Percentiles rank a stretch among this genome's conserved stretches.
phyloP scores from a whole-genome alignment of 2,888 invertebrate genomes.

The Hetaerina titia region DNA sequence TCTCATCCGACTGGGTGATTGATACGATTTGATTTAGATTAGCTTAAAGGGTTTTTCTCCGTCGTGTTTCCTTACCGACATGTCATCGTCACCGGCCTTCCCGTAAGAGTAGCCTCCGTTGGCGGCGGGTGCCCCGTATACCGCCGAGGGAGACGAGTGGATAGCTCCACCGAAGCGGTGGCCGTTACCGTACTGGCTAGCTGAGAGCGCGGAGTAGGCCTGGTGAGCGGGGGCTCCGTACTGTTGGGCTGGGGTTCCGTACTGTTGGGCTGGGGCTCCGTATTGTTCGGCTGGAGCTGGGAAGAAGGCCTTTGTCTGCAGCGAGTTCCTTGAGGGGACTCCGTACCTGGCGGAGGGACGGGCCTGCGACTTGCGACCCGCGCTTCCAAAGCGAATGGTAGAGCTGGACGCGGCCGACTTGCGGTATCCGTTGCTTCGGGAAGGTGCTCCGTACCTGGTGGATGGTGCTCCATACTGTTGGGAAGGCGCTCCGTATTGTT shows the following conservation, averaged over 20 bases:
- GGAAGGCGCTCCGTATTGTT: constrained; percentile 55
- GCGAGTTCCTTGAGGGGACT: constrained; percentile 29
- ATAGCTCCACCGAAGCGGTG: neutral
- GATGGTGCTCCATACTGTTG: constrained; percentile 69
- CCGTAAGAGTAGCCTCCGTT: constrained; percentile 14
- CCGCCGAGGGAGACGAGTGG: constrained; percentile 75
- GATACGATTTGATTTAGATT: neutral
- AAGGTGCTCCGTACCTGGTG: constrained; percentile 68
- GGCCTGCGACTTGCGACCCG: constrained; percentile 19
- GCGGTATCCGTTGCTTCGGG: neutral
- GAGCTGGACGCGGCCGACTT: neutral
- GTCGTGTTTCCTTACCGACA: constrained; percentile 61
- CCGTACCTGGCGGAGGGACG: constrained; percentile 43
- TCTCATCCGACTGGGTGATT: neutral
- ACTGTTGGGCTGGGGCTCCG: neutral
- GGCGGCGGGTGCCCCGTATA: constrained; percentile 76
- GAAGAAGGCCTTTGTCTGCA: constrained; percentile 44
- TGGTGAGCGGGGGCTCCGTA: constrained; percentile 73
- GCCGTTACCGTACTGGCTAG: constrained; percentile 71
- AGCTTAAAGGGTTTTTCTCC: neutral
- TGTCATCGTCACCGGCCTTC: constrained; percentile 42
- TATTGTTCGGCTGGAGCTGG: neutral
- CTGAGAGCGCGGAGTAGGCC: too few relatives aligned
- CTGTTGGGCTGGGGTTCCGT: constrained; percentile 6
- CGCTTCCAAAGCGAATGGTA: constrained; percentile 39